Percentiles rank a stretch among this genome's conserved stretches.
Conservation (phyloP, 2,888 invertebrate genomes). For the Ommatoiulus sabulosus region DNA sequence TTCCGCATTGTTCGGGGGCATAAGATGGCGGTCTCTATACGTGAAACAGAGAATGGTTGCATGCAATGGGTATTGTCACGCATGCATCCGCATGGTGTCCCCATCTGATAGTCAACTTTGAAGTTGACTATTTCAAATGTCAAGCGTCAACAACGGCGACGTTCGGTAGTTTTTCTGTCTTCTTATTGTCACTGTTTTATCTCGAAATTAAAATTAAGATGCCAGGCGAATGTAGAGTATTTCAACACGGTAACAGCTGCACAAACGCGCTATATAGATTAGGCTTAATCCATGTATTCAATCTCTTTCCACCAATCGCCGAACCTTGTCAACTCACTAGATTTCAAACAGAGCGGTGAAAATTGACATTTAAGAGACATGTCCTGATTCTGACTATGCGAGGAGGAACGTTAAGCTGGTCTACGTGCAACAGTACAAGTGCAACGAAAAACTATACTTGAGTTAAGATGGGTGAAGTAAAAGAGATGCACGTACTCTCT, state of each 20-base stretch:
- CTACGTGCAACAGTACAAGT: too few relatives aligned
- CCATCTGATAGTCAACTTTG: not conserved
- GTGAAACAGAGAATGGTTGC: too few relatives aligned
- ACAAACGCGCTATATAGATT: not conserved
- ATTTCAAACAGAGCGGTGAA: not conserved
- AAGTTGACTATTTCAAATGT: not conserved
- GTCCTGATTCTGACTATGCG: too few relatives aligned
- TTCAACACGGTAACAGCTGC: not conserved
- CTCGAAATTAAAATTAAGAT: not conserved
- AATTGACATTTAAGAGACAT: not conserved
- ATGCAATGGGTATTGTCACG: too few relatives aligned
- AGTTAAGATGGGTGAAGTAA: too few relatives aligned
- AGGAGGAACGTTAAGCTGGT: too few relatives aligned
- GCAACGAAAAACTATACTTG: too few relatives aligned
- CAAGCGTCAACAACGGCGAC: not conserved
- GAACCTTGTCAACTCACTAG: not conserved
- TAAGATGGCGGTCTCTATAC: too few relatives aligned
- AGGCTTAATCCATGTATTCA: not conserved
- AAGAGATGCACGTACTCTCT: too few relatives aligned
- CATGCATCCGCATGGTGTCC: not conserved
- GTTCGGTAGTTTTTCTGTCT: not conserved
- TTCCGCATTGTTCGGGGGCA: too few relatives aligned
- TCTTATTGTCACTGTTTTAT: not conserved
- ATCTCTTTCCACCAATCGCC: not conserved
- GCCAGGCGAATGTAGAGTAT: not conserved